Conservation (phyloP, 2,113 vertebrate species). For the Notiomystis cincta region DNA sequence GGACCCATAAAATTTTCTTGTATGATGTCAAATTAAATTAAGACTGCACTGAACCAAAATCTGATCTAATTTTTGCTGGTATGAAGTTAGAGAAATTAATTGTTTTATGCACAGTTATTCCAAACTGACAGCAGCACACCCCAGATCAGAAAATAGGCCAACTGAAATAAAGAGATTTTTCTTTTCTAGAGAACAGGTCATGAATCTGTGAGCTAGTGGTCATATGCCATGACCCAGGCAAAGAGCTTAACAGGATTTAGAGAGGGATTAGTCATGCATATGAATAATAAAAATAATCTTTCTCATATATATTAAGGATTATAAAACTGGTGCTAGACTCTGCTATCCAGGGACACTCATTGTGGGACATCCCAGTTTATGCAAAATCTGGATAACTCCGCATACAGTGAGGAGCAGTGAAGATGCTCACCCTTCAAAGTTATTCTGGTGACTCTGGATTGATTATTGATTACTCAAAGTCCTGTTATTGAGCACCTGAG, state of each 20-base stretch:
- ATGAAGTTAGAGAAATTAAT: background rate
- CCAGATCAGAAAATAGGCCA: background rate
- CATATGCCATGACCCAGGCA: background rate
- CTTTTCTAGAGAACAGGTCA: background rate
- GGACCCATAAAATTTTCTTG: background rate
- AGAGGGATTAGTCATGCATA: constrained; percentile 27
- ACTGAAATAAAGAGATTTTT: background rate
- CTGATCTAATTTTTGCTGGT: background rate
- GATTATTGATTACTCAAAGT: background rate
- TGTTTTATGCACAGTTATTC: background rate
- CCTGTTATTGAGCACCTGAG: background rate
- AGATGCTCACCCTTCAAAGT: background rate
- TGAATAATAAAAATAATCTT: background rate
- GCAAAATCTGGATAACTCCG: background rate
- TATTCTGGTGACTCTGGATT: background rate
- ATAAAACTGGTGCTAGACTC: background rate
- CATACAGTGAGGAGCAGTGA: background rate
- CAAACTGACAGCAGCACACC: background rate
- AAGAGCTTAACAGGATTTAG: constrained; percentile 40
- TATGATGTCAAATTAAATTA: background rate
- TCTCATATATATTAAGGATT: background rate
- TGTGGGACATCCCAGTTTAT: accelerated
- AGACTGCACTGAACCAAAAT: background rate
- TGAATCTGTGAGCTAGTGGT: background rate
- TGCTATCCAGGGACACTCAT: accelerated